phyloP scores from a whole-genome alignment of 2,113 vertebrate species.

The Anthoscopus minutus region DNA sequence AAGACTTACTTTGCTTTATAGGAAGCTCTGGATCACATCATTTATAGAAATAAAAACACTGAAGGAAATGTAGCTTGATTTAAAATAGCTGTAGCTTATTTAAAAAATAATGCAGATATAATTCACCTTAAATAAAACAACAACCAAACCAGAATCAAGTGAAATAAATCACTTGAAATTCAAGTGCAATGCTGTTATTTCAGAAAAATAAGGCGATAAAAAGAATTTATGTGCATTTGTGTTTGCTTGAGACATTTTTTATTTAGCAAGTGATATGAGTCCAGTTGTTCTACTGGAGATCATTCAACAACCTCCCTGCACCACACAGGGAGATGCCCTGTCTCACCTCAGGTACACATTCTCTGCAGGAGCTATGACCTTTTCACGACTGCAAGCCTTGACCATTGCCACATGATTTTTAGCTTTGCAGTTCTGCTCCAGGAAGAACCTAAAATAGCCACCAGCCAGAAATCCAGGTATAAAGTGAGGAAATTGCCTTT shows the following conservation, averaged over 20 bases:
- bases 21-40: not conserved
- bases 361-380: not conserved
- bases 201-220: not conserved
- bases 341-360: not conserved
- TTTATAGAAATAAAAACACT: not conserved
- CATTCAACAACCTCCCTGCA: not conserved
- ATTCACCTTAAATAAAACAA: not conserved
- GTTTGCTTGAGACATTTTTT: not conserved
- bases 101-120: not conserved
- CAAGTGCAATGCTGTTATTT: not conserved
- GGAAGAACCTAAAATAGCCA: not conserved
- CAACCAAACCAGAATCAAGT: not conserved
- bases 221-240: not conserved
- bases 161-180: not conserved
- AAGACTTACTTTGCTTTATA: not conserved
- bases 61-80: constrained; percentile 5
- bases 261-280: not conserved
- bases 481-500: not conserved
- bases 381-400: not conserved
- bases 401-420: not conserved
- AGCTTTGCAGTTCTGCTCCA: not conserved
- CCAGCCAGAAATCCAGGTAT: not conserved
- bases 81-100: not conserved
- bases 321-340: not conserved
- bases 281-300: not conserved